These are phyloP conservation scores for Mola mola DNA, from an alignment of 2,113 vertebrate species.

Conservation along the genomic window DNA sequence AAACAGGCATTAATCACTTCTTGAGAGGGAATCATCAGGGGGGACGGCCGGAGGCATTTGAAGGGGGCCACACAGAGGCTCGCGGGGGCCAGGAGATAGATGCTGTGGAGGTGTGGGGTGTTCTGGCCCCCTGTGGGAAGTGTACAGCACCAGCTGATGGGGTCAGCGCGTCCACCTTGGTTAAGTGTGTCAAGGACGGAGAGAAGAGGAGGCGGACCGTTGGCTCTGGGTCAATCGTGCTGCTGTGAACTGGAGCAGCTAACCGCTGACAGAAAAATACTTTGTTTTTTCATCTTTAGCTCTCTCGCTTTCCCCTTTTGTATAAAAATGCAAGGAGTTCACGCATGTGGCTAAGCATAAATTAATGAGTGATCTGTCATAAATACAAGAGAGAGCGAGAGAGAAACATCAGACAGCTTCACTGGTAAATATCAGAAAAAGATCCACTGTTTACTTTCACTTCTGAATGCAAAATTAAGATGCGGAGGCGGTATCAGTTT, in stretches of 20 bases:
- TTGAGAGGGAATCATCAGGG: constrained; percentile 76
- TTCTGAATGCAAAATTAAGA: constrained; percentile 16
- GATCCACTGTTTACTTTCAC: constrained; percentile 21
- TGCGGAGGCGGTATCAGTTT: background rate
- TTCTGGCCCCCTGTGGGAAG: constrained; percentile 73
- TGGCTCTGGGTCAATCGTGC: constrained; percentile 21
- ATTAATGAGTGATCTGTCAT: constrained; percentile 43
- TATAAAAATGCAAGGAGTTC: constrained; percentile 19
- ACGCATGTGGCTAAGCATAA: constrained; percentile 8
- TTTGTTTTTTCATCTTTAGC: constrained; percentile 28
- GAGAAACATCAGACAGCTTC: constrained; percentile 14
- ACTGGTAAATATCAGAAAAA: constrained; percentile 29
- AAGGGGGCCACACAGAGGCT: constrained; percentile 68
- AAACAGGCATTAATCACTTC: constrained; percentile 86
- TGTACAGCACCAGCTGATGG: constrained; percentile 77
- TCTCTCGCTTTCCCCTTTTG: background rate
- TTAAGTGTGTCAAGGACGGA: constrained; percentile 84
- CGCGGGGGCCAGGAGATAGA: constrained; percentile 79
- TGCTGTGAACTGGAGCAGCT: constrained; percentile 47
- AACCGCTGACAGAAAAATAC: constrained; percentile 15
- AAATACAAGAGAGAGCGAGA: constrained; percentile 19
- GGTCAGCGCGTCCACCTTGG: constrained; percentile 82
- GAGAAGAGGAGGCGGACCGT: constrained; percentile 65
- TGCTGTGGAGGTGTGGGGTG: constrained; percentile 72
- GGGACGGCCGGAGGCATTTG: constrained; percentile 77